Percentiles rank a stretch among this genome's conserved stretches.
Conservation (phyloP, 1,140 invertebrate species). For the Drosophila persimilis region DNA sequence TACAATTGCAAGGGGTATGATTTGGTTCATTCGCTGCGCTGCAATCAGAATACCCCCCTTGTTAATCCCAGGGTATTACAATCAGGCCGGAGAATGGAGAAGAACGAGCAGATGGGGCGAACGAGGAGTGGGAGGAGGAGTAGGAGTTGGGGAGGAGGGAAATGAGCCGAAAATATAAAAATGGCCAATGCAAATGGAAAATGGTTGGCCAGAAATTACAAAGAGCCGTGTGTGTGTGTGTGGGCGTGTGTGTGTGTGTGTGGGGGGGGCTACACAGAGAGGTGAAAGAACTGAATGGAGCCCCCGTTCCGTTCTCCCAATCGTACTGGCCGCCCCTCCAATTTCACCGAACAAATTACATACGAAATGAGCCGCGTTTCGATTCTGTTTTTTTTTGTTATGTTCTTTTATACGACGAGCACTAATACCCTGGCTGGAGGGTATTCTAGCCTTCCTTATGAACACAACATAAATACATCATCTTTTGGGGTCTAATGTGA, state of each 20-base stretch:
- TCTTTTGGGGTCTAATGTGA: no score
- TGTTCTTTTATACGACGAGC: neutral
- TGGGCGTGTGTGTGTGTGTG: constrained; percentile 2
- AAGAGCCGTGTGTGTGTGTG: constrained; percentile 46
- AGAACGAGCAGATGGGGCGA: neutral
- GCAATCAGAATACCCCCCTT: no score
- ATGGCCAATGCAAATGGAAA: constrained; percentile 72
- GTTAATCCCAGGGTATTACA: no score
- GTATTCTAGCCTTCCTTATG: neutral
- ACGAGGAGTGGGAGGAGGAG: neutral
- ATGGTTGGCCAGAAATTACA: constrained; percentile 75
- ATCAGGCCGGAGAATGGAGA: neutral
- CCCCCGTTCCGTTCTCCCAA: neutral
- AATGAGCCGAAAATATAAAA: constrained; percentile 75
- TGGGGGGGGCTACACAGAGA: constrained; percentile 8
- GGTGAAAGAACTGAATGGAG: constrained; percentile 33
- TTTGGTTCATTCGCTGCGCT: no score
- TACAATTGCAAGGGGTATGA: no score
- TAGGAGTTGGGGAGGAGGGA: constrained; percentile 29
- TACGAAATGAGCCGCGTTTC: constrained; percentile 64
- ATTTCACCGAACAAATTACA: constrained; percentile 68
- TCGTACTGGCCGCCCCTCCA: constrained; percentile 8
- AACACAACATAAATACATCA: no score
- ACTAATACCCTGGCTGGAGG: neutral
- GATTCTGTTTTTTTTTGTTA: constrained; percentile 10